Evolutionary conservation across 2,888 invertebrate species (phyloP).

Genomic region (Nephrocerus scutellatus): DNA sequence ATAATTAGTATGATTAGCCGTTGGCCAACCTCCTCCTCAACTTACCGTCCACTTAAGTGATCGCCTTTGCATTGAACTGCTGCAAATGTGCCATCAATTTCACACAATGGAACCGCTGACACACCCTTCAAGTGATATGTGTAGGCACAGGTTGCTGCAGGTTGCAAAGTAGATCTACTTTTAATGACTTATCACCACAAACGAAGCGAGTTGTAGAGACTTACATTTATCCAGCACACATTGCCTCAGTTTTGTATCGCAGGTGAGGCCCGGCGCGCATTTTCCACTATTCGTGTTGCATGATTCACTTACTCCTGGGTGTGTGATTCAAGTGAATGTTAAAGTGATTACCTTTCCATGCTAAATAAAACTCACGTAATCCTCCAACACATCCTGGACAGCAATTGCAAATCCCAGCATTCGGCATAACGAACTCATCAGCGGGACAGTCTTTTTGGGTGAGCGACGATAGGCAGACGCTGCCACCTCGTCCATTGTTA

Average conservation of each 20-base stretch:
- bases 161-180: no score
- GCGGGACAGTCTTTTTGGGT: conserved; percentile 25
- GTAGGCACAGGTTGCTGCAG: conserved; percentile 25
- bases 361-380: conserved; percentile 7
- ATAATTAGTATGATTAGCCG: neutral
- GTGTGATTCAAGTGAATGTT: no score
- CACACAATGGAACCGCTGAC: conserved; percentile 49
- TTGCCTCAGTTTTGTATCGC: conserved; percentile 22
- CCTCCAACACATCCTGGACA: conserved; percentile 48
- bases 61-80: conserved; percentile 64
- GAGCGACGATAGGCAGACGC: conserved; percentile 23
- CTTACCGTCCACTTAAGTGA: conserved; percentile 54
- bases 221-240: conserved; percentile 32
- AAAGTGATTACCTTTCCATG: no score
- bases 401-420: conserved; percentile 36
- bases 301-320: conserved; percentile 6
- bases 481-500: conserved; percentile 6
- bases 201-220: no score
- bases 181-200: no score
- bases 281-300: conserved; percentile 12
- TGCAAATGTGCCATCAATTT: conserved; percentile 53
- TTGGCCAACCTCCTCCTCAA: conserved; percentile 19
- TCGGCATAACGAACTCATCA: conserved; percentile 19
- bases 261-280: conserved; percentile 40
- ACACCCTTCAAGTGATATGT: conserved; percentile 24